phyloP scores from a whole-genome alignment of 2,113 vertebrate genomes.

The Triplophysa dalaica region DNA sequence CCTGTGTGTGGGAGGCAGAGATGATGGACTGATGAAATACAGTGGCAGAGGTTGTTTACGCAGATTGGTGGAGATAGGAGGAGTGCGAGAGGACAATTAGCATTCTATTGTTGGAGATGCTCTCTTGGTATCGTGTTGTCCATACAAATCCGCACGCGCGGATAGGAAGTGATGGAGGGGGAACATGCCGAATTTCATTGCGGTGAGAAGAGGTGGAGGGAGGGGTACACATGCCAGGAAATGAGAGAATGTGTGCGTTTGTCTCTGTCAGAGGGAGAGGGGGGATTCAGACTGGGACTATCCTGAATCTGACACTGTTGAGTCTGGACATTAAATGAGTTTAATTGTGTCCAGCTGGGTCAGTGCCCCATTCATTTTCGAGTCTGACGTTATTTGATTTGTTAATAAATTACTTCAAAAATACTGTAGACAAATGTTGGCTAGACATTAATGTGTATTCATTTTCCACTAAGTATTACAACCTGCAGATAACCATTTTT shows the following conservation, averaged over 20 bases:
- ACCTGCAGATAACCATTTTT: neutral
- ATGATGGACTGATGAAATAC: conserved; percentile 58
- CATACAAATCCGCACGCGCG: conserved; percentile 45
- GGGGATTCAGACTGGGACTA: conserved; percentile 16
- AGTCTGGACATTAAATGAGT: neutral
- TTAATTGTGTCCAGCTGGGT: neutral
- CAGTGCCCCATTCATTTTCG: neutral
- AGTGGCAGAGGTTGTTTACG: conserved; percentile 62
- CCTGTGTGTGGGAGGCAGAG: conserved; percentile 49
- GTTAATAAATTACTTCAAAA: neutral
- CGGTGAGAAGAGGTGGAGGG: conserved; percentile 53
- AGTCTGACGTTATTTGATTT: neutral
- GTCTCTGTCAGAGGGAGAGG: conserved; percentile 48
- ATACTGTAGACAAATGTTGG: neutral
- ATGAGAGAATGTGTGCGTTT: conserved; percentile 59
- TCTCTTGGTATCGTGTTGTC: conserved; percentile 62
- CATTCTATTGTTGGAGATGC: conserved; percentile 56
- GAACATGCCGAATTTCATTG: conserved; percentile 61
- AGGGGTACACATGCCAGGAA: conserved; percentile 56
- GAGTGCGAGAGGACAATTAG: conserved; percentile 26
- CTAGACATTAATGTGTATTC: neutral
- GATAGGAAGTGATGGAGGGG: conserved; percentile 13
- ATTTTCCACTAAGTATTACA: neutral
- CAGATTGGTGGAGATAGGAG: conserved; percentile 47
- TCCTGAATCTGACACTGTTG: conserved; percentile 21